These are phyloP conservation scores for Melanotaenia trifasciata DNA, from an alignment of 2,797 vertebrate genomes.

Conservation along the genomic window DNA sequence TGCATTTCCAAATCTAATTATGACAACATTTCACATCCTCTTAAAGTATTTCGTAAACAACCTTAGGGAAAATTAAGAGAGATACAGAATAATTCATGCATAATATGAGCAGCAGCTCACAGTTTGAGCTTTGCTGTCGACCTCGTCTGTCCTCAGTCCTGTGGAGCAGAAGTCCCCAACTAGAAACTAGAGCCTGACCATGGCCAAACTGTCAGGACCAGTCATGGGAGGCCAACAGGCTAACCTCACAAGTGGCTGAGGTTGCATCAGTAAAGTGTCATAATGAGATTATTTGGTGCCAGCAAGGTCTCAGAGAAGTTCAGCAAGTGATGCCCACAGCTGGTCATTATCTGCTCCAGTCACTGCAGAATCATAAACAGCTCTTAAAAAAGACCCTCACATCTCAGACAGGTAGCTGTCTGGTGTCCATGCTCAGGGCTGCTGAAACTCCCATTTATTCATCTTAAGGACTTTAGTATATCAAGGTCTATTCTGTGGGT, in stretches of 20 bases:
- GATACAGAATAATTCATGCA: slow-evolving; percentile 25
- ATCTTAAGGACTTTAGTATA: slow-evolving; percentile 44
- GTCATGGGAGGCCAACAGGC: slow-evolving; percentile 47
- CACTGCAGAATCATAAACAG: slow-evolving; percentile 71
- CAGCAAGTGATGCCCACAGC: slow-evolving; percentile 68
- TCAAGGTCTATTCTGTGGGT: slow-evolving; percentile 48
- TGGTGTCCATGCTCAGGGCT: slow-evolving; percentile 11
- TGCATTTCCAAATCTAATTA: slow-evolving; percentile 26
- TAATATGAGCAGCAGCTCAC: slow-evolving; percentile 28
- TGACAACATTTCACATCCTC: slow-evolving; percentile 27
- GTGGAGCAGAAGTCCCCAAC: slow-evolving; percentile 34
- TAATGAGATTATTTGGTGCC: slow-evolving; percentile 76
- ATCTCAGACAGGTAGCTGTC: slow-evolving; percentile 39
- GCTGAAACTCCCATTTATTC: slow-evolving; percentile 60
- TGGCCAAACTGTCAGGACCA: slow-evolving; percentile 44
- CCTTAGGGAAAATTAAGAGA: slow-evolving; percentile 25
- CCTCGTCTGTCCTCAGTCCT: slow-evolving; percentile 24
- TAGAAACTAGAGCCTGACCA: slow-evolving; percentile 24
- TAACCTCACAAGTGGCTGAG: slow-evolving; percentile 65
- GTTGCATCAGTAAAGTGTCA: slow-evolving; percentile 79
- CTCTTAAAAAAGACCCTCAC: slow-evolving; percentile 50
- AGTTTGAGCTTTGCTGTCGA: slow-evolving; percentile 23
- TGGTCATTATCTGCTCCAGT: slow-evolving; percentile 77
- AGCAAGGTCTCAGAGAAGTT: slow-evolving; percentile 65
- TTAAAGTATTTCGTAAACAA: slow-evolving; percentile 30